Evolutionary conservation across 2,113 vertebrate species (phyloP), one percentile per base, ranked within the genome.

Genomic region (Limanda limanda): DNA sequence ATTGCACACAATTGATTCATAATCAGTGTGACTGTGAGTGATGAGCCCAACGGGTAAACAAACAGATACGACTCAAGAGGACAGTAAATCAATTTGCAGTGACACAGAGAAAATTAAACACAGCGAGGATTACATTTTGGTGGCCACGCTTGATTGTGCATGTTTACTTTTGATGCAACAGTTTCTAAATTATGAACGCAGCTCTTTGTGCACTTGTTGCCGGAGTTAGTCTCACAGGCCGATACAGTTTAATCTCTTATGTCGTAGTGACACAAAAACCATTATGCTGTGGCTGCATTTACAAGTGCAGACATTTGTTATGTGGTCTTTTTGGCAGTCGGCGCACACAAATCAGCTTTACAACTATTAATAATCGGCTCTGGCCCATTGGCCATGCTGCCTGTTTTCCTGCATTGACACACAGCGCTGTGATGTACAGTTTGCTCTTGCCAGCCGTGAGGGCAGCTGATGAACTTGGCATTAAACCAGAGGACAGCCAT

Each of bases 381-480:
- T 25, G 68, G 69, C 70, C 77, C 82, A 82, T 91, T 92, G 83
- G 66, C 84, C 62, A 67, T 61, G 79, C 76, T 84, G 70, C 15
- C 61, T 66, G 75, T 72, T 69, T 67, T 81, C 71, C 80, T 59
- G 55, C 64, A 77, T 81, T 71, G 31, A 31, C 31, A 31, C 60
- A 61, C 61, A 61, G 27, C 17, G 1, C 62, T 70, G 77, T 86
- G 80, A 92, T 86, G 71, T 81, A 87, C 82, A 78, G 78, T 83
- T 69, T 64, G 40, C 76, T 80, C 71, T 59, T 70, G 76, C 63
- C 81, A 74, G 84, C 65, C 62, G 67, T 66, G 68, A 87, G 85
- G 74, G 69, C 74, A 88, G 87, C 83, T 88, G 78, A 89, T 93
- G 78, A 91, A 89, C 85, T 86, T 91, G 90, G 90, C 88, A 74